phyloP scores from a whole-genome alignment of 2,888 invertebrate genomes.

The Campoplex nolae region DNA sequence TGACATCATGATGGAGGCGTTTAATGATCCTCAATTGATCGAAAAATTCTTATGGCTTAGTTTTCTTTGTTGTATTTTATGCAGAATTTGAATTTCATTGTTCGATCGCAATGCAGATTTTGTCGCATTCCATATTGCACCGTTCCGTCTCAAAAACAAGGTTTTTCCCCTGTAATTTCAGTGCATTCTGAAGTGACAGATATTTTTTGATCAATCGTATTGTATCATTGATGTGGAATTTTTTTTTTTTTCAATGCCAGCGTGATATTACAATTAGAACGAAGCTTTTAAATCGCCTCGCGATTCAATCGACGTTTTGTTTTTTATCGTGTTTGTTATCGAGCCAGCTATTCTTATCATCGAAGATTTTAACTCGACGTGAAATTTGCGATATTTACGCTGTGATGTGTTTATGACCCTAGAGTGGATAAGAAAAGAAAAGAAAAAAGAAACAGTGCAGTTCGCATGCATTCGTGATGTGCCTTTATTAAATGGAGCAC shows the following conservation, averaged over 20 bases:
- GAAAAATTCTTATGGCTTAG: neutral
- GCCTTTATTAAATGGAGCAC: conserved; percentile 45
- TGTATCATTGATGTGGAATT: neutral
- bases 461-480: conserved; percentile 53
- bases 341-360: conserved; percentile 22
- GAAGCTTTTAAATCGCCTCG: conserved; percentile 10
- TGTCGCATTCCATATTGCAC: neutral
- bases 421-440: conserved; percentile 20
- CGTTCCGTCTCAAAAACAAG: neutral
- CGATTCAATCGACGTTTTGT: conserved; percentile 14
- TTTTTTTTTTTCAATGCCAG: neutral
- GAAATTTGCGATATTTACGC: conserved; percentile 22
- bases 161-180: neutral
- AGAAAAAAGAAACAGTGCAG: conserved; percentile 22
- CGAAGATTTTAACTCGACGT: neutral
- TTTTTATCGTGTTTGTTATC: conserved; percentile 1
- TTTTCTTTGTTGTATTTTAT: neutral
- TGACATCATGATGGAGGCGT: neutral
- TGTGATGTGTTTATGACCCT: conserved; percentile 20
- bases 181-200: neutral
- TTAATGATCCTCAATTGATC: neutral
- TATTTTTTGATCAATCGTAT: conserved; percentile 1
- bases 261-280: neutral
- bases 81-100: neutral
- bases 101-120: neutral